These are phyloP conservation scores for Acleris literana DNA, from an alignment of 2,888 invertebrate species.

Conservation along the genomic window DNA sequence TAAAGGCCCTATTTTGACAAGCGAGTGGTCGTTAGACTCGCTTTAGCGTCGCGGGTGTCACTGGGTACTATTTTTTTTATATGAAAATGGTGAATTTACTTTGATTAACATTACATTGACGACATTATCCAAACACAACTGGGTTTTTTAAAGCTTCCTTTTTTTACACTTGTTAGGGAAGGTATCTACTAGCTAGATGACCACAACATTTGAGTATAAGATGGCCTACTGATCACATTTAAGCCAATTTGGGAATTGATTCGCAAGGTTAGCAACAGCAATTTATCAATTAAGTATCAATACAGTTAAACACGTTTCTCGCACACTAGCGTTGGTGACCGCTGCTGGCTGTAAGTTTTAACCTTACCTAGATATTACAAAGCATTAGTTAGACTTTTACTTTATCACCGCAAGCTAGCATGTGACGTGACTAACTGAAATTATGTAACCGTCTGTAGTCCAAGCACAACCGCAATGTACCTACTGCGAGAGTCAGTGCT, in stretches of 20 bases:
- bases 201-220: background rate
- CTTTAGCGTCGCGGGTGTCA: no score
- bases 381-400: conserved; percentile 31
- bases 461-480: conserved; percentile 40
- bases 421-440: conserved; percentile 39
- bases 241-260: conserved; percentile 53
- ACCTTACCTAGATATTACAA: conserved; percentile 5
- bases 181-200: background rate
- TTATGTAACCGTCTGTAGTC: conserved; percentile 42
- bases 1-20: no score
- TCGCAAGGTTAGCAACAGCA: conserved; percentile 50
- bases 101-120: no score
- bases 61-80: no score
- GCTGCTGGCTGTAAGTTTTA: background rate
- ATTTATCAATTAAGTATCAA: conserved; percentile 13
- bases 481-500: conserved; percentile 40
- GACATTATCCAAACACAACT: no score
- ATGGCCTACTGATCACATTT: conserved; percentile 41
- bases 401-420: conserved; percentile 19
- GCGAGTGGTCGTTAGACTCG: no score
- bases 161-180: no score
- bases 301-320: conserved; percentile 16
- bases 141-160: no score
- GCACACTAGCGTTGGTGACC: background rate
- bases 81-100: no score